phyloP scores from a whole-genome alignment of 2,113 vertebrate genomes.

The Pheucticus melanocephalus region DNA sequence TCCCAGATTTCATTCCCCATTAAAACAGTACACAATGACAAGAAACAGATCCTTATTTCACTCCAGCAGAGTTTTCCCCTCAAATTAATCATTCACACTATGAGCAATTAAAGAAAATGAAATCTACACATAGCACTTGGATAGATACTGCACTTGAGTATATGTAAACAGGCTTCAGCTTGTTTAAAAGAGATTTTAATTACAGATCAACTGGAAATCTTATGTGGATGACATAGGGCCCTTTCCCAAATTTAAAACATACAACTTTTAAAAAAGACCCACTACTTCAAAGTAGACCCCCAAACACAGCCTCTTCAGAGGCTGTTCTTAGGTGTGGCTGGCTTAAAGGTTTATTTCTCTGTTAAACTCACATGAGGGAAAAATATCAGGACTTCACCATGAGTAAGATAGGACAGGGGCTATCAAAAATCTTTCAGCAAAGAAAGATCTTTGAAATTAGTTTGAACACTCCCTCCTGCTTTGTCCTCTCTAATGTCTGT shows the following conservation, averaged over 20 bases:
- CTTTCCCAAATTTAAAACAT: neutral
- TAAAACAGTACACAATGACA: neutral
- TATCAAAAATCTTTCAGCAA: neutral
- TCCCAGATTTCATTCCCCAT: neutral
- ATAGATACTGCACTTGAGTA: neutral
- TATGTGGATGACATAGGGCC: neutral
- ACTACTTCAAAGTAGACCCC: neutral
- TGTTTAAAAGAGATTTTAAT: neutral
- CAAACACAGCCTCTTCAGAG: neutral
- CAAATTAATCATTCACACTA: constrained; percentile 1
- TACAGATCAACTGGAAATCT: neutral
- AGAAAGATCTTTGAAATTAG: neutral
- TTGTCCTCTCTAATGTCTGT: neutral
- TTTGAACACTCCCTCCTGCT: neutral
- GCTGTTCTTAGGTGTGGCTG: neutral
- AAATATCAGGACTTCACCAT: neutral
- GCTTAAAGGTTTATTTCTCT: neutral
- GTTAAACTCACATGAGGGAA: neutral
- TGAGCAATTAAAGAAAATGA: neutral
- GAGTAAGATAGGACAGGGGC: neutral
- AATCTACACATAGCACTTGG: neutral
- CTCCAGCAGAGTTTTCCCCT: neutral
- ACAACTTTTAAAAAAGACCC: neutral
- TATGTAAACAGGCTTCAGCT: neutral
- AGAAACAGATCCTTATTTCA: constrained; percentile 19